A percentile compares a stretch with the other conserved stretches of the same genome.
These are phyloP conservation scores for Calyptomena viridis DNA, from an alignment of 2,113 vertebrate species.

Conservation along the genomic window DNA sequence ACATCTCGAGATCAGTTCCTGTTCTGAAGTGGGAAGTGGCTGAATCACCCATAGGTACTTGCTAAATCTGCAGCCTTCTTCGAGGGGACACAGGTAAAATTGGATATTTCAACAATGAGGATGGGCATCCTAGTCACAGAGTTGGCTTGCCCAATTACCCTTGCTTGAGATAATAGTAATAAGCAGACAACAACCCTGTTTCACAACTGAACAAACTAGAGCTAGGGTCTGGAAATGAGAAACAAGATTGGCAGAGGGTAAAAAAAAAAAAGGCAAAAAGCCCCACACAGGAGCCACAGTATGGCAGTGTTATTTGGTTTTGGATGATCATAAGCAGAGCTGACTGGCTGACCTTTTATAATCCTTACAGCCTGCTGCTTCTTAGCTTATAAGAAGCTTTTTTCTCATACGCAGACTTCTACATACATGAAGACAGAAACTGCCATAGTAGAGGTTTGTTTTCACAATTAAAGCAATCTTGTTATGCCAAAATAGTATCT, in stretches of 20 bases:
- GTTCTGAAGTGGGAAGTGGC: accelerated
- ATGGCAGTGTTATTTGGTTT: neutral
- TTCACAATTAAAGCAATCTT: neutral
- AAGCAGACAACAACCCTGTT: neutral
- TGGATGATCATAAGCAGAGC: neutral
- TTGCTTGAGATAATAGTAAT: neutral
- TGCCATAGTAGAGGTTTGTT: neutral
- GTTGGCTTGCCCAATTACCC: neutral
- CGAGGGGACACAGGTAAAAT: neutral
- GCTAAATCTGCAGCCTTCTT: neutral
- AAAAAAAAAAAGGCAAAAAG: neutral
- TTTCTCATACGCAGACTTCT: neutral
- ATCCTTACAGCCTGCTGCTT: neutral
- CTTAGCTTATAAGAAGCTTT: neutral
- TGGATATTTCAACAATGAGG: neutral
- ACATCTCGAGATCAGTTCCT: neutral
- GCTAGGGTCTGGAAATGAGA: neutral
- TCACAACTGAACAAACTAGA: neutral
- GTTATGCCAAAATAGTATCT: neutral
- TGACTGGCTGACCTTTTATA: neutral
- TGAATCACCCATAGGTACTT: neutral
- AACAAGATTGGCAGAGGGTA: neutral
- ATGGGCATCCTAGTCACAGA: neutral
- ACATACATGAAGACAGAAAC: neutral
- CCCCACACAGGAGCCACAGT: neutral